Base-by-base conservation (phyloP, 2,797 vertebrate species). In the Alauda arvensis region DNA sequence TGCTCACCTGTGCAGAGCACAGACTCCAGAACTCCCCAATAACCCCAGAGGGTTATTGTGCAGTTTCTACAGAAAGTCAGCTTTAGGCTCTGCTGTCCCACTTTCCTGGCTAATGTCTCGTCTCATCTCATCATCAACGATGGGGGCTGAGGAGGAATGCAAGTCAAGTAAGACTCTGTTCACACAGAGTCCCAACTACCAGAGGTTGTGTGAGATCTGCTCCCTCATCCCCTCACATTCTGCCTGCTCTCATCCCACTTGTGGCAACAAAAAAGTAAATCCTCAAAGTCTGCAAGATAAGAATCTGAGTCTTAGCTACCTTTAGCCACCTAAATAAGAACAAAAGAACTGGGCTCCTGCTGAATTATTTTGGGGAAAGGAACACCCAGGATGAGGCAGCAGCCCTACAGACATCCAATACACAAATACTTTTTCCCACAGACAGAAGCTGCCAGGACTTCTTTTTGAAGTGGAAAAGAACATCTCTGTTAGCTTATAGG, bases 241-340 rank as follows among this genome's bases (percentile, higher is more conserved):
- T 80, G 85, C 46, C 69, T 77, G 72, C 82, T 77, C 62, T 56
- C 66, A 55, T 48, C 48, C 55, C 66, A 83, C 69, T 79, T 90
- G 55, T n/a, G 19, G 43, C 55, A 88, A 85, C 48, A 43, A 91
- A 88, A 85, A 14, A 67, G 46, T 70, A 88, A 82, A 93, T 82
- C 72, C 72, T 74, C 53, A n/a, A 91, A 91, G 74, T 25, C 72
- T 80, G 52, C 59, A 29, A 76, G 75, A 66, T 82, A 92, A 79
- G 55, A 83, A 88, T 82, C 24, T 68, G 57, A 74, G 51, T 61
- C 77, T 56, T n/a, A 43, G 74, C 42, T 69, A 72, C 79, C 53
- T 83, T 77, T 53, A 85, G 66, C 37, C 46, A 87, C 40, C 65
- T 45, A 79, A 93, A 59, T 43, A 71, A 60, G 29, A 84, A 78